Percentiles rank a stretch among this genome's conserved stretches.
phyloP scores from a whole-genome alignment of 92 coral and sea anemone genomes.

The Palythoa caribaeorum region DNA sequence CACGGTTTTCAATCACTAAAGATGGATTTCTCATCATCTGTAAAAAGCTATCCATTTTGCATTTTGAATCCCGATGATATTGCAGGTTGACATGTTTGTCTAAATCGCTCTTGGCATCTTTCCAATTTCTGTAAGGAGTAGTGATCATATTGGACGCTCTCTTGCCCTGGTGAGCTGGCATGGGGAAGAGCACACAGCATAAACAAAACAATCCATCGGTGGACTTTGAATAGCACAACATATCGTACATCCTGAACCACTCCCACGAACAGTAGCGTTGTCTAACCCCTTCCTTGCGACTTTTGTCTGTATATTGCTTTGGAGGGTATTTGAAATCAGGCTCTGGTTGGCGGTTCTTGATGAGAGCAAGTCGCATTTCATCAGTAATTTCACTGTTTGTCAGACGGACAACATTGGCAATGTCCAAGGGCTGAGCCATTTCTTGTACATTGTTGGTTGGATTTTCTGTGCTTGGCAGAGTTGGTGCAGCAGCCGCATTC shows the following conservation, averaged over 20 bases:
- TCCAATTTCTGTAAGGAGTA: slow-evolving; percentile 57
- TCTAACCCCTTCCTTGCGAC: slow-evolving; percentile 63
- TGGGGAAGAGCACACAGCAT: slow-evolving; percentile 72
- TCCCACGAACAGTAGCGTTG: slow-evolving; percentile 65
- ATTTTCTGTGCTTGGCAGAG: slow-evolving; percentile 30
- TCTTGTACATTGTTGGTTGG: slow-evolving; percentile 23
- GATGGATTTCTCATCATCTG: slow-evolving; percentile 60
- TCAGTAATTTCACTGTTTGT: slow-evolving; percentile 40
- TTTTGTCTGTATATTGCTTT: slow-evolving; percentile 61
- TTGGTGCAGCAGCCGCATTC: slow-evolving; percentile 36
- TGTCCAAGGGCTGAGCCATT: slow-evolving; percentile 34
- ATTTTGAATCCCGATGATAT: slow-evolving; percentile 68
- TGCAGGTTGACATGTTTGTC: slow-evolving; percentile 44
- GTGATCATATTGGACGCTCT: slow-evolving; percentile 45
- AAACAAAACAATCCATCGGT: slow-evolving; percentile 70
- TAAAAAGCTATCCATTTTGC: slow-evolving; percentile 59
- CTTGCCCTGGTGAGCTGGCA: slow-evolving; percentile 66
- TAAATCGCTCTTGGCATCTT: slow-evolving; percentile 56
- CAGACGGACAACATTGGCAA: slow-evolving; percentile 37
- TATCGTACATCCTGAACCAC: slow-evolving; percentile 67
- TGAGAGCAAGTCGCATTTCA: slow-evolving; percentile 38
- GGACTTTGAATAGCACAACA: slow-evolving; percentile 68
- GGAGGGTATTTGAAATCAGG: slow-evolving; percentile 55
- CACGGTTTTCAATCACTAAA: slow-evolving; percentile 52
- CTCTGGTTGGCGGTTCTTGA: slow-evolving; percentile 61